phyloP scores from a whole-genome alignment of 2,888 invertebrate species.

The Acronicta alni region DNA sequence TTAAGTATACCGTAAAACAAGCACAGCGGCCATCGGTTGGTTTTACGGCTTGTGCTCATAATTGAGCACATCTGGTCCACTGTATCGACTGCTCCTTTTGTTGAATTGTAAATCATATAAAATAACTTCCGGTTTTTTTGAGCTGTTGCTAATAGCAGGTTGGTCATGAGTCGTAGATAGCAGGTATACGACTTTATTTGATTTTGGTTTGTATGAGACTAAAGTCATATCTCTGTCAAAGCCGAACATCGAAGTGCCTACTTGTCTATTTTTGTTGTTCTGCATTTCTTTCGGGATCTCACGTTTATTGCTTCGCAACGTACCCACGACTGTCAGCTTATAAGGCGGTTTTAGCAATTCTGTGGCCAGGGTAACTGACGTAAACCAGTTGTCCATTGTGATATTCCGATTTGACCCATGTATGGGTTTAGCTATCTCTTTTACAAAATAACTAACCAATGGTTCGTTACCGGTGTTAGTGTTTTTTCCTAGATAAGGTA shows the following conservation, averaged over 20 bases:
- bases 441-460: too few relatives aligned
- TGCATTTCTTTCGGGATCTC: too few relatives aligned
- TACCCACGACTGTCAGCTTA: too few relatives aligned
- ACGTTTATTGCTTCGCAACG: too few relatives aligned
- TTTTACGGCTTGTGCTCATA: constrained; percentile 38
- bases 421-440: too few relatives aligned
- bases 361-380: too few relatives aligned
- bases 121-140: constrained; percentile 6
- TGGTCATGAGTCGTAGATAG: constrained; percentile 14
- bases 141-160: constrained; percentile 1
- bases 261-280: too few relatives aligned
- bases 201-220: constrained; percentile 10
- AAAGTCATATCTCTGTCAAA: constrained; percentile 28
- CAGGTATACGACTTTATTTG: constrained; percentile 17
- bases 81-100: constrained; percentile 31
- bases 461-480: too few relatives aligned
- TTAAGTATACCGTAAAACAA: constrained; percentile 45
- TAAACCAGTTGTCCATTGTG: too few relatives aligned
- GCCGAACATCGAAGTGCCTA: constrained; percentile 7
- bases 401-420: too few relatives aligned
- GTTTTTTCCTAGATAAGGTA: too few relatives aligned
- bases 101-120: constrained; percentile 7
- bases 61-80: constrained; percentile 48
- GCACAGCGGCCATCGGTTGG: constrained; percentile 41
- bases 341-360: too few relatives aligned